These are phyloP conservation scores for Todiramphus chloris DNA, from an alignment of 2,113 vertebrate species.

Conservation along the genomic window DNA sequence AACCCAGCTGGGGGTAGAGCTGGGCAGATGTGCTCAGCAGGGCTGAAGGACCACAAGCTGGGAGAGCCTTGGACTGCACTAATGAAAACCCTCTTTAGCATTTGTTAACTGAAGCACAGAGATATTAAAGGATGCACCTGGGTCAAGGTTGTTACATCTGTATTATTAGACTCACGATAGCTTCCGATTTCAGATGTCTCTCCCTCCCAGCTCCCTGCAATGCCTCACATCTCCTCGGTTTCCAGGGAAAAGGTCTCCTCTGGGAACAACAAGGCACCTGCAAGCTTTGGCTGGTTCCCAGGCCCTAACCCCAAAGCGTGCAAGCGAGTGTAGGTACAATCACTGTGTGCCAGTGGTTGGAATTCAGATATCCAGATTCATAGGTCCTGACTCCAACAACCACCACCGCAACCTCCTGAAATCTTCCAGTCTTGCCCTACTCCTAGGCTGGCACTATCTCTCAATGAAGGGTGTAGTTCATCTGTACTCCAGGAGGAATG, in stretches of 20 bases:
- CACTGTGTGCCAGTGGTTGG: neutral
- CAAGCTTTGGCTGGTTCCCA: neutral
- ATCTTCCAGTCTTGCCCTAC: neutral
- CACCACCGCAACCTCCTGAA: neutral
- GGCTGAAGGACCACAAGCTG: neutral
- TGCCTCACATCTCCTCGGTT: neutral
- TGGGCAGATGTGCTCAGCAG: constrained; percentile 31
- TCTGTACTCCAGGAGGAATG: neutral
- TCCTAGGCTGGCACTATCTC: neutral
- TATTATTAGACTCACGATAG: neutral
- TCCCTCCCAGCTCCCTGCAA: neutral
- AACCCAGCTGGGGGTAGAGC: neutral
- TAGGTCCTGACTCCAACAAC: neutral
- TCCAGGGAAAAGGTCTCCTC: neutral
- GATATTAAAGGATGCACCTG: neutral
- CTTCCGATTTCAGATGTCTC: neutral
- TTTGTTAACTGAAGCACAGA: constrained; percentile 15
- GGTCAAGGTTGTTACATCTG: neutral
- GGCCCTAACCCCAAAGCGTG: neutral
- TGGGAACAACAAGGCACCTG: neutral
- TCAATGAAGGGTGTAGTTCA: neutral
- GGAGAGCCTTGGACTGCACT: neutral
- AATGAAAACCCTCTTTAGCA: constrained; percentile 19
- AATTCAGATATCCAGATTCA: accelerated
- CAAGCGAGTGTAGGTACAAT: neutral